Conservation (phyloP, 2,113 vertebrate genomes). For the Malurus cyaneus region DNA sequence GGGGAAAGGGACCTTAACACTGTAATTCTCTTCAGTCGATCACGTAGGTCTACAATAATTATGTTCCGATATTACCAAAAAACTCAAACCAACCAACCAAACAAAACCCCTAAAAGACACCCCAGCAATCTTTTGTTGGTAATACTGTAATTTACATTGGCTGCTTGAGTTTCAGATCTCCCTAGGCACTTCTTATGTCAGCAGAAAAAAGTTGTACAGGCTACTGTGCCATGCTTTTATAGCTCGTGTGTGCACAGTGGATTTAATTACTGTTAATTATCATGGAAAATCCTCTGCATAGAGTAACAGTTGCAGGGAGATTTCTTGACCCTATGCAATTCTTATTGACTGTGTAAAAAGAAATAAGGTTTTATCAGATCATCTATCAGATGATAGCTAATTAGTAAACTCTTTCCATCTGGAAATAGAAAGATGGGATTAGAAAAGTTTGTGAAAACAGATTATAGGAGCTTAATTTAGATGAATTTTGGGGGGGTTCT, state of each 20-base stretch:
- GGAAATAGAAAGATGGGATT: neutral
- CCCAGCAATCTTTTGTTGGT: neutral
- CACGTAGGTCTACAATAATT: neutral
- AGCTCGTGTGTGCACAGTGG: neutral
- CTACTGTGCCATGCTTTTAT: neutral
- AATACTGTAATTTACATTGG: neutral
- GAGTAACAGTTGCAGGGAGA: neutral
- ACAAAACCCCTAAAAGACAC: neutral
- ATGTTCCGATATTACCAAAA: neutral
- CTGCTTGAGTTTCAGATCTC: neutral
- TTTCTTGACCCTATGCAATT: neutral
- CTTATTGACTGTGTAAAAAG: neutral
- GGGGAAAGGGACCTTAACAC: neutral
- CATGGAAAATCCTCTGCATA: neutral
- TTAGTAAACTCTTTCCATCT: neutral
- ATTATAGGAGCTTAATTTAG: neutral
- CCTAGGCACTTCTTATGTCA: neutral
- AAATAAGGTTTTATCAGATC: neutral
- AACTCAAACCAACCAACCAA: neutral
- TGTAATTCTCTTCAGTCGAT: neutral
- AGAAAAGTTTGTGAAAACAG: neutral
- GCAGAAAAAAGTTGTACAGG: neutral
- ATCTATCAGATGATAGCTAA: neutral
- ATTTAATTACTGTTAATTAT: neutral
- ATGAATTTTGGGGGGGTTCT: neutral